A percentile compares a stretch with the other conserved stretches of the same genome.
These are phyloP conservation scores for Pyrocephalus nanus DNA, from an alignment of 2,797 vertebrate genomes.

Conservation along the genomic window DNA sequence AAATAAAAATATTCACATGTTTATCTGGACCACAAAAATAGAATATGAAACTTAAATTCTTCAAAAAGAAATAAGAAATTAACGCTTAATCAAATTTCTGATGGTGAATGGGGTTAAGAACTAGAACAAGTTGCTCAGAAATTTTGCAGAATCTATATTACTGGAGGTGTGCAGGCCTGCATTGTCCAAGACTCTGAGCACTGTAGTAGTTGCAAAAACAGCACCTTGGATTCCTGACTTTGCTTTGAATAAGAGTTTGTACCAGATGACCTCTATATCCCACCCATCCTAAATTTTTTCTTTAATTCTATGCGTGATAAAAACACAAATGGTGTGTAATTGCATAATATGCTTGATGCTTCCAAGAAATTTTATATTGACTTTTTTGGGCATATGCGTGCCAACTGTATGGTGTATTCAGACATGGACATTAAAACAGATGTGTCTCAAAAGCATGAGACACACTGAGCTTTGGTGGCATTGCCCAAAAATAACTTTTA, in stretches of 20 bases:
- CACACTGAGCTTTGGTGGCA: neutral
- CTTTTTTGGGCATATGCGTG: slow-evolving; percentile 1
- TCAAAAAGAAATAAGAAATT: neutral
- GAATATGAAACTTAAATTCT: neutral
- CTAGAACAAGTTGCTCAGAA: neutral
- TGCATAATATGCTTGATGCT: neutral
- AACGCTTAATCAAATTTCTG: neutral
- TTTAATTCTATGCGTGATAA: neutral
- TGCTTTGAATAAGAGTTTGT: neutral
- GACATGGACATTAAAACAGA: neutral
- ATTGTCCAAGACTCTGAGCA: neutral
- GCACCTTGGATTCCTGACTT: neutral
- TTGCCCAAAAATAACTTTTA: neutral
- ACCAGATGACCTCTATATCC: neutral
- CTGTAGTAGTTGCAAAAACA: neutral
- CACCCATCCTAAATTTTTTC: neutral
- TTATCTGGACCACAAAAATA: neutral
- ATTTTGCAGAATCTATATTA: neutral
- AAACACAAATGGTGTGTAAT: neutral
- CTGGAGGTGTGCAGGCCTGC: neutral
- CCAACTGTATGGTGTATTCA: neutral
- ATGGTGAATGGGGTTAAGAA: neutral
- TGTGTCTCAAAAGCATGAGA: neutral
- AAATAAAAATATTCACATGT: neutral
- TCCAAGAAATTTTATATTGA: slow-evolving; percentile 27